A percentile compares a stretch with the other conserved stretches of the same genome.
These are phyloP conservation scores for Dermolepida albohirtum DNA, from an alignment of 2,888 invertebrate species.

Conservation along the genomic window DNA sequence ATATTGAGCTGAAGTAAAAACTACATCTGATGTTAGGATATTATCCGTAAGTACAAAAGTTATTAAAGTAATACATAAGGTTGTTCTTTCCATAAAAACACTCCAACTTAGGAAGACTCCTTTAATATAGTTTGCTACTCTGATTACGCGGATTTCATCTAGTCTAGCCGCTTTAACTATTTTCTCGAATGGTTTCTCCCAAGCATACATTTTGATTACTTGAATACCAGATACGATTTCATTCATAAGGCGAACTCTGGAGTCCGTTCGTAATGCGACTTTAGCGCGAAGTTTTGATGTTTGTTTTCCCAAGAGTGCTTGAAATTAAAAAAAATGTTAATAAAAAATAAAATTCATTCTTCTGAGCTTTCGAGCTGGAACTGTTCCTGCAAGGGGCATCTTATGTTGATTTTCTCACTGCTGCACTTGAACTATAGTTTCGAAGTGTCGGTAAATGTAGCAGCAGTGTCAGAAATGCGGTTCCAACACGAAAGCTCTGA, in stretches of 20 bases:
- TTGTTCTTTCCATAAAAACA: conserved; percentile 84
- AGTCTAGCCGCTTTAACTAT: conserved; percentile 41
- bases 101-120: conserved; percentile 77
- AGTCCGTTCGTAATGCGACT: conserved; percentile 68
- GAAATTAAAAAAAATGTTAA: conserved; percentile 39
- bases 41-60: conserved; percentile 77
- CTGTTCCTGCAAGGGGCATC: no score
- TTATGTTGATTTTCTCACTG: no score
- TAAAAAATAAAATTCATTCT: neutral
- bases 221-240: conserved; percentile 77
- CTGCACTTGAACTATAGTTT: no score
- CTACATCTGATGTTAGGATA: conserved; percentile 67
- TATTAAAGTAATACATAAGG: conserved; percentile 81
- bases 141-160: conserved; percentile 47
- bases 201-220: conserved; percentile 80
- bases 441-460: no score
- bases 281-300: conserved; percentile 69
- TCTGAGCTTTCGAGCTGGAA: no score
- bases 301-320: conserved; percentile 69
- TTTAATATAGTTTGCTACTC: conserved; percentile 69
- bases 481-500: no score
- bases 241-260: conserved; percentile 74
- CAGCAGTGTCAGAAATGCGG: no score
- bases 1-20: conserved; percentile 63
- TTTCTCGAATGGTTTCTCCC: conserved; percentile 74